phyloP scores from a whole-genome alignment of 2,888 invertebrate genomes.

The Tenthredo distinguenda region DNA sequence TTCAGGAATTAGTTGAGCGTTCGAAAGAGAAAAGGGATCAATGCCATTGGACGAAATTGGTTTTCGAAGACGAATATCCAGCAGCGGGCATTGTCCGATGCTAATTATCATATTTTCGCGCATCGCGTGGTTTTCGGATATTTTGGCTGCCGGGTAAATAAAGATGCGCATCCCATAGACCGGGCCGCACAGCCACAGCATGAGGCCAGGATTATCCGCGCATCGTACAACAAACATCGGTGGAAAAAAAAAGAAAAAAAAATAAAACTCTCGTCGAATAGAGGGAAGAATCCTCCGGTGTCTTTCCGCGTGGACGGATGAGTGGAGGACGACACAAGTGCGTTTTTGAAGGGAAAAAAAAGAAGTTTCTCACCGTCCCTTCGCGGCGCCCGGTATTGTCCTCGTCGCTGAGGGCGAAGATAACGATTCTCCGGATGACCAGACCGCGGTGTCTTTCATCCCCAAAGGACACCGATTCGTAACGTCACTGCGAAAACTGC shows the following conservation, averaged over 20 bases:
- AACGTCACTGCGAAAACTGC: not conserved
- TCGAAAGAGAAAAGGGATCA: not conserved
- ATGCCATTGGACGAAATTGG: not conserved
- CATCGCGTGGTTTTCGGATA: not conserved
- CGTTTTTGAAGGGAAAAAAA: not conserved
- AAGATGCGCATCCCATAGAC: not conserved
- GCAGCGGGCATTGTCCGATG: not conserved
- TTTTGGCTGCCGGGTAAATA: constrained; percentile 48
- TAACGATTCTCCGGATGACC: constrained; percentile 72
- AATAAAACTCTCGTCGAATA: not conserved
- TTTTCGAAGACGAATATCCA: too few species aligned
- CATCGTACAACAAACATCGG: constrained; percentile 40
- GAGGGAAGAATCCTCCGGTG: constrained; percentile 29
- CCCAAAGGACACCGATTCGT: not conserved
- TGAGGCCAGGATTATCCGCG: constrained; percentile 42
- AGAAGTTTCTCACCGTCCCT: constrained; percentile 25
- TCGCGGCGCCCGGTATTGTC: constrained; percentile 26
- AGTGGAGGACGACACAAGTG: constrained; percentile 28
- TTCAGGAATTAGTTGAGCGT: not conserved
- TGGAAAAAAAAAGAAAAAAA: not conserved
- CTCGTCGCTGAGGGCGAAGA: constrained; percentile 62
- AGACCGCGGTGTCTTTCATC: constrained; percentile 71
- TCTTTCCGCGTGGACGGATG: constrained; percentile 43
- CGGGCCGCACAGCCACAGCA: not conserved
- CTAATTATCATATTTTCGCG: not conserved